Base-by-base conservation (phyloP, 2,888 invertebrate species). In the Cheilosia pagana region DNA sequence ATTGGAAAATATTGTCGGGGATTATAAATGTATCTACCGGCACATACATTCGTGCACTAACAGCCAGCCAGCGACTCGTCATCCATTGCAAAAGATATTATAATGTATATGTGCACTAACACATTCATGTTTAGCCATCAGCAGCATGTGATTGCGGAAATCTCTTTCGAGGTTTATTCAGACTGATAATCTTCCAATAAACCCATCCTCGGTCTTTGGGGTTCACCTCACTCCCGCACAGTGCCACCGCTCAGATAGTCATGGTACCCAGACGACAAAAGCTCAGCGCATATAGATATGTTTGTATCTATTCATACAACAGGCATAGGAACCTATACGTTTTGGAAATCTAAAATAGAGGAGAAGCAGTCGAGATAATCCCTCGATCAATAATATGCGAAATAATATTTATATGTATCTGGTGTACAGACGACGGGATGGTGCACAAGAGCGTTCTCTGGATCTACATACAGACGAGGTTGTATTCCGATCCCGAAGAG, bases 321-420 rank as follows among this genome's bases (percentile, higher is more conserved):
- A 28, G 28, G 28, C 28, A 12, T 10, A 23, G 19, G 19, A 16
- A 10, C 25, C 74, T 74, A 62, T 75, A 65, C 75, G 28, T 81
- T 85, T 85, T 76, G 65, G 67, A 70, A 85, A 81, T 85, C 85
- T 76, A 71, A 81, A 81, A 76, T 81, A 81, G 81, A 85, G 81
- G 14, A 50, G 21, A 12, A 35, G 65, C 79, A 83, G 48, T 74
- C 81, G 71, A 81, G 88, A 88, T 88, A 87, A 88, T 88, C 87
- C 87, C 75, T 87, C 87, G 87, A 88, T 87, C 88, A 87, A 87
- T 88, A 87, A 87, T 79, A 85, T 85, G 85, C 85, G 85, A 76
- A 81, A 81, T 85, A 81, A 81, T 85, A 75, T 65, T 76, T 60
- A 81, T 85, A 55, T 81, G 67, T 57, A n/a, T n/a, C n/a, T n/a